Conservation (phyloP, 2,888 invertebrate species). For the Lochmaea capreae region DNA sequence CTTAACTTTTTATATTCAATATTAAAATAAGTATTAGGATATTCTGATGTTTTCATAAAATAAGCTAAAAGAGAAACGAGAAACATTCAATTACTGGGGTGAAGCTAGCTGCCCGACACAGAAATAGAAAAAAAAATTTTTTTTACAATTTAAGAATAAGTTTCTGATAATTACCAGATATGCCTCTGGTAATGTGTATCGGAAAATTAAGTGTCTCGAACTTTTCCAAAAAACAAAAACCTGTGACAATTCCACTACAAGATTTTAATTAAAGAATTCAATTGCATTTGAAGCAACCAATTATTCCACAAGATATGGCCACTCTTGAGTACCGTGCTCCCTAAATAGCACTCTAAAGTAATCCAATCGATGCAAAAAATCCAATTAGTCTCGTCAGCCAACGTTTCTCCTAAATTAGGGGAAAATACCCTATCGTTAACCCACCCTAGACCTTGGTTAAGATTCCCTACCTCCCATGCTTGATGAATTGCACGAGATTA, state of each 20-base stretch:
- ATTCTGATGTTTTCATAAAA: too few relatives aligned
- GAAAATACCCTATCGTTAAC: background rate
- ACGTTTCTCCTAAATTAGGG: background rate
- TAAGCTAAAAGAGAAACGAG: too few relatives aligned
- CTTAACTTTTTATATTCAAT: too few relatives aligned
- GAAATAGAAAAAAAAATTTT: too few relatives aligned
- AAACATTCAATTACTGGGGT: too few relatives aligned
- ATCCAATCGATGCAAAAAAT: background rate
- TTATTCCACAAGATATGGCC: background rate
- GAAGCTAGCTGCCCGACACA: too few relatives aligned
- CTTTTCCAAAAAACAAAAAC: background rate
- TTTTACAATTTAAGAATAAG: too few relatives aligned
- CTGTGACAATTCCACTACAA: background rate
- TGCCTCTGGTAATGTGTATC: too few relatives aligned
- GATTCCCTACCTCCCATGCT: background rate
- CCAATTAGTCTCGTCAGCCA: constrained; percentile 2
- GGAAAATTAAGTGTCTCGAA: background rate
- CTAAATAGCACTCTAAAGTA: background rate
- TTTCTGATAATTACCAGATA: too few relatives aligned
- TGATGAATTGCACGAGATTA: background rate
- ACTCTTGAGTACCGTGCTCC: background rate
- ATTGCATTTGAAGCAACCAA: background rate
- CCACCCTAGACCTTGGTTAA: constrained; percentile 1
- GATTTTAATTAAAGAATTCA: background rate
- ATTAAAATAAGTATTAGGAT: too few relatives aligned